These are phyloP conservation scores for Penelope pileata DNA, from an alignment of 2,113 vertebrate species.

Conservation along the genomic window DNA sequence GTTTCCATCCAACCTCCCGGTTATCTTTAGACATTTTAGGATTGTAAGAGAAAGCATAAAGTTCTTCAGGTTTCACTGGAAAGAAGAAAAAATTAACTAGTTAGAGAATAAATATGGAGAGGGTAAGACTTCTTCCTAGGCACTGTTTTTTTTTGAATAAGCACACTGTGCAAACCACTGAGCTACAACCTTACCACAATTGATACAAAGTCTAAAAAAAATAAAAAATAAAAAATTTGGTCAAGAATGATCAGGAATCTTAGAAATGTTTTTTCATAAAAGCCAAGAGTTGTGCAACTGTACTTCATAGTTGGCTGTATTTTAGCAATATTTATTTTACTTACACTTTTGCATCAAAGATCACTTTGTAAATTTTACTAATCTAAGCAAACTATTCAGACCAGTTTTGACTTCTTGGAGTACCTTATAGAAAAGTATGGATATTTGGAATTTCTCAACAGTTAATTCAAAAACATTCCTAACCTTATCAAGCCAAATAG, in stretches of 20 bases:
- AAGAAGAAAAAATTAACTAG: not conserved
- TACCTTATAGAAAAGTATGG: accelerated
- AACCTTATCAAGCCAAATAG: not conserved
- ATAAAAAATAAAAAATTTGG: no score
- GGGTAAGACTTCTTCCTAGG: not conserved
- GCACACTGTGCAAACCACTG: accelerated
- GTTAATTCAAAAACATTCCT: not conserved
- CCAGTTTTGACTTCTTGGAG: not conserved
- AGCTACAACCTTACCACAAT: no score
- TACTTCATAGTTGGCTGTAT: not conserved
- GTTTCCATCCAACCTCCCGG: slow-evolving; percentile 78
- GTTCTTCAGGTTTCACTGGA: slow-evolving; percentile 78
- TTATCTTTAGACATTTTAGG: slow-evolving; percentile 78
- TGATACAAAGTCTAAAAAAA: not conserved
- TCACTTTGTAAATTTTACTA: not conserved
- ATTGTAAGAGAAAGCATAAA: slow-evolving; percentile 86
- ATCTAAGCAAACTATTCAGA: not conserved
- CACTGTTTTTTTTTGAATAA: not conserved
- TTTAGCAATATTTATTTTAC: not conserved
- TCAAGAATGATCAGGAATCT: not conserved
- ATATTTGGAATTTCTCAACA: not conserved
- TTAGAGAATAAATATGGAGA: not conserved
- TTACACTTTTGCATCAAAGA: not conserved
- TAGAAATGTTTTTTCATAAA: not conserved
- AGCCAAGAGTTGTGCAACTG: not conserved